Evolutionary conservation across 2,888 invertebrate genomes (phyloP).

Genomic region (Acanthopleura granulata): DNA sequence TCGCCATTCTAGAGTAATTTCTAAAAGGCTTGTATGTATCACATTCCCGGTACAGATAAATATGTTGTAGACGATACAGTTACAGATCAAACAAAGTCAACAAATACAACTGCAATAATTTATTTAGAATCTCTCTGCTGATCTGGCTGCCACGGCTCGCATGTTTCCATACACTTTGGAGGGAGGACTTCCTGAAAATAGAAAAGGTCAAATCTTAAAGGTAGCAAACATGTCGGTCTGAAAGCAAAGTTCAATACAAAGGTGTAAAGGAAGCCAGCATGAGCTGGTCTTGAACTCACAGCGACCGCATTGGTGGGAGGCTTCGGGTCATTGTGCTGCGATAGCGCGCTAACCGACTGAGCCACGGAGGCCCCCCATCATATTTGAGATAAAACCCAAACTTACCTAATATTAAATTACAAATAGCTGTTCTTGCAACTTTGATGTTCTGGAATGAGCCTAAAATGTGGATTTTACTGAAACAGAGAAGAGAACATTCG

Average conservation of each 20-base stretch:
- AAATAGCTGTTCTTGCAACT: slow-evolving; percentile 92
- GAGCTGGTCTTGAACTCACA: too few species aligned
- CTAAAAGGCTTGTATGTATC: too few species aligned
- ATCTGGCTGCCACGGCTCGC: slow-evolving; percentile 85
- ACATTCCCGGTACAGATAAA: background rate
- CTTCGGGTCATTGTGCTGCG: too few species aligned
- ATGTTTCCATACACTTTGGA: slow-evolving; percentile 98
- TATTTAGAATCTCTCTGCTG: slow-evolving; percentile 83
- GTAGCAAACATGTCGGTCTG: too few species aligned
- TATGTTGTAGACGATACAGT: background rate
- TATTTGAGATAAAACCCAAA: too few species aligned
- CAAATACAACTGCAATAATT: background rate
- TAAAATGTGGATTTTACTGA: slow-evolving; percentile 91
- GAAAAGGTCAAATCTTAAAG: slow-evolving; percentile 24
- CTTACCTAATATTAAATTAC: slow-evolving; percentile 91
- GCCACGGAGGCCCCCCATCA: too few species aligned
- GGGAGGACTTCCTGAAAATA: slow-evolving; percentile 83
- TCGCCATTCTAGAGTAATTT: too few species aligned
- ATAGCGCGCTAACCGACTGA: too few species aligned
- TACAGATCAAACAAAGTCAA: background rate
- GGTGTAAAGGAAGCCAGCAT: too few species aligned
- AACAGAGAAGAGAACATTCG: slow-evolving; percentile 30
- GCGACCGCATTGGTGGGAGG: too few species aligned
- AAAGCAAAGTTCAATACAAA: too few species aligned
- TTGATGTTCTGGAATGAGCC: slow-evolving; percentile 98